Conservation (phyloP, 2,797 vertebrate species). For the Anabas testudineus region DNA sequence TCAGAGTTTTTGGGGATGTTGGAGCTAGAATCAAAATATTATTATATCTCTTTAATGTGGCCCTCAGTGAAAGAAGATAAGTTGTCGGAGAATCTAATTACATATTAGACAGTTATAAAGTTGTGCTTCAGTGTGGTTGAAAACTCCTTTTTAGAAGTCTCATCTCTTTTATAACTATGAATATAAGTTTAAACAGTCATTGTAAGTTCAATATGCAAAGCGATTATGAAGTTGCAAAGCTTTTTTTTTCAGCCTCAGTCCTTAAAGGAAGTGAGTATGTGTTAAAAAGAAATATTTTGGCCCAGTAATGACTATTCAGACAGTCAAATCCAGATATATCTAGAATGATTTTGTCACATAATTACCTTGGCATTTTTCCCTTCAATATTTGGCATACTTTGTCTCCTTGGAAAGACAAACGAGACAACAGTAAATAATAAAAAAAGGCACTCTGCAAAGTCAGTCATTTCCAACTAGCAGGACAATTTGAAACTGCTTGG, state of each 20-base stretch:
- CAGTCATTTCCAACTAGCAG: constrained; percentile 32
- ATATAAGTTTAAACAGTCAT: constrained; percentile 13
- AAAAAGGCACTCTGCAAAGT: constrained; percentile 10
- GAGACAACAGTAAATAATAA: constrained; percentile 5
- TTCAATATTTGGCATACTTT: constrained; percentile 2
- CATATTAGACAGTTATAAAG: constrained; percentile 8
- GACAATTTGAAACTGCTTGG: constrained; percentile 29
- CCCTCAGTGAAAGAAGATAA: neutral
- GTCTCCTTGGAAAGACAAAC: constrained; percentile 33
- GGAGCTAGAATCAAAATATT: neutral
- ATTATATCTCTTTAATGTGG: constrained; percentile 14
- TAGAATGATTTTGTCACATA: constrained; percentile 15
- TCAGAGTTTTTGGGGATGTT: neutral
- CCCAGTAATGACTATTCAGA: constrained; percentile 4
- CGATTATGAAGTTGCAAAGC: constrained; percentile 5
- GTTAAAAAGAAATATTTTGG: constrained; percentile 6
- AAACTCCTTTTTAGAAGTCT: constrained; percentile 5
- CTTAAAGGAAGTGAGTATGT: constrained; percentile 2
- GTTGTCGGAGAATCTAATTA: neutral
- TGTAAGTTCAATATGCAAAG: constrained; percentile 11
- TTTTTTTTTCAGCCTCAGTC: constrained; percentile 15
- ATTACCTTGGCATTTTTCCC: constrained; percentile 6
- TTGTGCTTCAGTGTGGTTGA: neutral
- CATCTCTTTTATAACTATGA: constrained; percentile 9
- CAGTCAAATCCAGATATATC: constrained; percentile 4